Base-by-base conservation (phyloP, 2,888 invertebrate species). In the Oscheius sp. region DNA sequence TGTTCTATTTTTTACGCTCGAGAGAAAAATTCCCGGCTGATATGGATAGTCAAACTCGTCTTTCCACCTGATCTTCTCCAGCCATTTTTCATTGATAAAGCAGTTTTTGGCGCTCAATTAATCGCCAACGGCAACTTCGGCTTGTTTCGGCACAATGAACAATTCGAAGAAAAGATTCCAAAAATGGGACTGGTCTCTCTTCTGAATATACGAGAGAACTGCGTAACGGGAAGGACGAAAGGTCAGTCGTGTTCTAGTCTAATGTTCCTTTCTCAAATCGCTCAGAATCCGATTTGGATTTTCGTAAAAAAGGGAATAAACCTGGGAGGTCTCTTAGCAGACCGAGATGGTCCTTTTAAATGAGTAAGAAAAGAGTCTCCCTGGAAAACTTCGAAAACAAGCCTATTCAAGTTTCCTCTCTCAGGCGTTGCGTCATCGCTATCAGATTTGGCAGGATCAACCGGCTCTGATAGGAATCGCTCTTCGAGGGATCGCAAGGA, bases 381-480 rank as follows among this genome's bases (percentile, higher is more conserved):
- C n/a, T 37, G 6, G 37, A 37, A 37, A 37, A 37, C 6, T 42
- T 42, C 20, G 42, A 12, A 4, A 25, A 25, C 52, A 52, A 27
- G 12, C 27, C 12, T 12, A 52, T 12, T 37, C 52, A 52, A 52
- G 52, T 52, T 52, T 52, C 29, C 6, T 42, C 42, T n/a, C 6
- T n/a, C n/a, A n/a, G n/a, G n/a, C 6, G 52, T 52, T 52, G 52
- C 52, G 52, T 52, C 52, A 52, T 12, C 23, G 52, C 20, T 17
- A 23, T 52, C 52, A 8, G 52, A 17, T 27, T 29, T 2, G 8
- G 29, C 8, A n/a, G 29, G 25, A 12, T 20, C 25, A 48, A 20
- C 46, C 20, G 48, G 15, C 5, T 12, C 17, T 4, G 48, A 3
- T 48, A 23, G 23, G 23, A 25, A 48, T 48, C 48, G 17, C 23